Percentiles rank a stretch among this genome's conserved stretches.
These are phyloP conservation scores for fruit fly (Drosophila melanogaster) DNA, from an alignment of 1,140 invertebrate species.

Conservation along the genomic window DNA sequence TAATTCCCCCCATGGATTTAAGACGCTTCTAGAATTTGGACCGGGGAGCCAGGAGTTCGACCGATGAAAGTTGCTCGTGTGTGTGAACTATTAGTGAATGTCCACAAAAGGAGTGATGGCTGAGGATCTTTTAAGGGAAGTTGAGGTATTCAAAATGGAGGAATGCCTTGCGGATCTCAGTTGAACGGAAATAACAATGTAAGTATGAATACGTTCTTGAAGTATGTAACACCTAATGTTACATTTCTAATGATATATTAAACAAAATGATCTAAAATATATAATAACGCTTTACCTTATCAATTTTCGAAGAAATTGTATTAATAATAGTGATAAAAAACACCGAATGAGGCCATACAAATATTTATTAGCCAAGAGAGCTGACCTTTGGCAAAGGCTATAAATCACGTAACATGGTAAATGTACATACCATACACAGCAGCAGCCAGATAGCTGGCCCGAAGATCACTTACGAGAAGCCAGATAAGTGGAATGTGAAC, in stretches of 20 bases:
- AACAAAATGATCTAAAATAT: neutral
- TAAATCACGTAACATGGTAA: conserved; percentile 17
- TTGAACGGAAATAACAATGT: neutral
- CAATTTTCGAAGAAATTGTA: neutral
- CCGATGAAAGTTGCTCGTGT: conserved; percentile 6
- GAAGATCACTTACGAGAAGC: conserved; percentile 40
- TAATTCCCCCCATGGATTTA: conserved; percentile 9
- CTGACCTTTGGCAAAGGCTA: conserved; percentile 1
- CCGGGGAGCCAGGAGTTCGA: neutral
- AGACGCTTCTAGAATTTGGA: neutral
- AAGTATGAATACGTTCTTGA: no score
- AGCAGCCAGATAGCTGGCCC: conserved; percentile 21
- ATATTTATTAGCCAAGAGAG: conserved; percentile 4
- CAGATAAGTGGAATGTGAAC: conserved; percentile 39
- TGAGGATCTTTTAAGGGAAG: conserved; percentile 21
- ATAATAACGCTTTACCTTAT: neutral
- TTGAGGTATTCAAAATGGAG: neutral
- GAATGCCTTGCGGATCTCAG: neutral
- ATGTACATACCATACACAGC: conserved; percentile 1
- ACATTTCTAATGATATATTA: neutral
- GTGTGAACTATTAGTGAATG: conserved; percentile 43
- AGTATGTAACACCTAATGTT: neutral
- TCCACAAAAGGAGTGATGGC: conserved; percentile 14
- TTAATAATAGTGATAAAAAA: neutral
- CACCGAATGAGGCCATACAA: conserved; percentile 1